phyloP scores from a whole-genome alignment of 92 coral and sea anemone genomes.

The Parazoanthus atlanticus region DNA sequence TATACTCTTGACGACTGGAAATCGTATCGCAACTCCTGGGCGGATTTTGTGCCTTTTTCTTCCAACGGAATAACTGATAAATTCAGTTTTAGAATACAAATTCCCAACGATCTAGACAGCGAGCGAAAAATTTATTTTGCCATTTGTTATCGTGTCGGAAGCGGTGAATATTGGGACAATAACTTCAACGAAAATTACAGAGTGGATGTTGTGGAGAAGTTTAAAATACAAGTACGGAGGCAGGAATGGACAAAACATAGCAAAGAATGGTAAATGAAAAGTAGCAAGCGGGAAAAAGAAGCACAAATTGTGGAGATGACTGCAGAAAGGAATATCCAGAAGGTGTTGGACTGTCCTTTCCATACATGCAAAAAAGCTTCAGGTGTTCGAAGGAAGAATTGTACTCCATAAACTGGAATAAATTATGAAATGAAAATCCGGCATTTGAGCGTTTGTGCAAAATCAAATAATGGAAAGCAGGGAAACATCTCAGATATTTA shows the following conservation, averaged over 20 bases:
- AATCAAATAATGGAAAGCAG: too few relatives aligned
- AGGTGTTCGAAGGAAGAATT: too few relatives aligned
- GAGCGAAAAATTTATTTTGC: conserved; percentile 69
- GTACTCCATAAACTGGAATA: too few relatives aligned
- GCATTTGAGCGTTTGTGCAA: too few relatives aligned
- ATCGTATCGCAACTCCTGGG: conserved; percentile 74
- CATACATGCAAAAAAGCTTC: too few relatives aligned
- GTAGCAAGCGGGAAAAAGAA: too few relatives aligned
- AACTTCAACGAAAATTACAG: conserved; percentile 66
- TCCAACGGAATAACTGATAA: conserved; percentile 77
- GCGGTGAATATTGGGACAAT: conserved; percentile 87
- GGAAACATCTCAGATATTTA: too few relatives aligned
- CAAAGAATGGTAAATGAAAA: too few relatives aligned
- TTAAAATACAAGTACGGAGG: background rate
- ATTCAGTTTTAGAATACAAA: conserved; percentile 75
- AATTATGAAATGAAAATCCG: too few relatives aligned
- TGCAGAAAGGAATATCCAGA: too few relatives aligned
- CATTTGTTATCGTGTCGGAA: conserved; percentile 67
- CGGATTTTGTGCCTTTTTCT: conserved; percentile 81
- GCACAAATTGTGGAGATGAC: too few relatives aligned
- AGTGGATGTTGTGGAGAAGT: conserved; percentile 36
- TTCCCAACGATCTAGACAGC: conserved; percentile 53
- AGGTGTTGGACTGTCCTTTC: too few relatives aligned
- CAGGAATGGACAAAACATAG: background rate
- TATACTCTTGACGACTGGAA: conserved; percentile 78